These are phyloP conservation scores for Labroides dimidiatus DNA, from an alignment of 2,797 vertebrate genomes.

Conservation along the genomic window DNA sequence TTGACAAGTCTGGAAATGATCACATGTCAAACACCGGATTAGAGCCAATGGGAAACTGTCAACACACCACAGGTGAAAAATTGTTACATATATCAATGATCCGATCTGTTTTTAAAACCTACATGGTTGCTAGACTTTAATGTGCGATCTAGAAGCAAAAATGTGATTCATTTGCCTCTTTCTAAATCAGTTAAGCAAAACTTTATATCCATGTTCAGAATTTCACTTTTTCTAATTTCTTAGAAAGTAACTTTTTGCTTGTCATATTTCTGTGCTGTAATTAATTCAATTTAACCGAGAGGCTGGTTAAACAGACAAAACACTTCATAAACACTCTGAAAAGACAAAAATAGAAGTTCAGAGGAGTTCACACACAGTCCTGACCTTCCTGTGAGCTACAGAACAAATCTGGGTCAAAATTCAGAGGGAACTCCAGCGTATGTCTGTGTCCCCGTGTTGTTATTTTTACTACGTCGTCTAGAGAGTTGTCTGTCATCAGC, in stretches of 20 bases:
- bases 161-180: too few species aligned
- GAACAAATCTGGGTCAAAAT: background rate
- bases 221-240: too few species aligned
- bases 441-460: background rate
- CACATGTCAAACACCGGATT: background rate
- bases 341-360: constrained; percentile 2
- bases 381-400: background rate
- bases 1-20: background rate
- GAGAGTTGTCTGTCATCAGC: constrained; percentile 9
- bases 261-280: too few species aligned
- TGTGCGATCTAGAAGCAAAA: too few species aligned
- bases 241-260: too few species aligned
- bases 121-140: too few species aligned
- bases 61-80: background rate
- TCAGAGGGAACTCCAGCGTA: background rate
- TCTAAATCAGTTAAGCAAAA: too few species aligned
- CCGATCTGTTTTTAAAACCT: too few species aligned
- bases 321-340: background rate
- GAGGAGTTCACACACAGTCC: background rate
- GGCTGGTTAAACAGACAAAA: background rate
- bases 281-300: too few species aligned
- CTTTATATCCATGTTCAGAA: too few species aligned
- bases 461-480: background rate
- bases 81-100: background rate
- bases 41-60: background rate